Percentiles rank a stretch among this genome's conserved stretches.
Conservation (phyloP, 1,140 invertebrate species). For the Nomia melanderi region DNA sequence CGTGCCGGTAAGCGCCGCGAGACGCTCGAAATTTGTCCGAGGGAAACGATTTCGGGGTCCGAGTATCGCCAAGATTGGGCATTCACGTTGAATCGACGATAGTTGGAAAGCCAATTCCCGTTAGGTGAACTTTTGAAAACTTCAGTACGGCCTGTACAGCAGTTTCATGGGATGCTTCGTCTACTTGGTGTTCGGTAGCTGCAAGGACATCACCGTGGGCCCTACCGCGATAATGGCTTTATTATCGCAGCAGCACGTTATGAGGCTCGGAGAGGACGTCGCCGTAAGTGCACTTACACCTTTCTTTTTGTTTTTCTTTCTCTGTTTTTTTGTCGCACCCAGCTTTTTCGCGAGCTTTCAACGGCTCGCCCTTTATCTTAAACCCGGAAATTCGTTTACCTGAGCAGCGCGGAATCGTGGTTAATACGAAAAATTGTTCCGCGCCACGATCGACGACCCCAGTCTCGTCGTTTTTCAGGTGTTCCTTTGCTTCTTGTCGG, state of each 20-base stretch:
- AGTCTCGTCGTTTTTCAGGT: slow-evolving; percentile 70
- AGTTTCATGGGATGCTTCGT: slow-evolving; percentile 87
- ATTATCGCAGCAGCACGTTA: slow-evolving; percentile 80
- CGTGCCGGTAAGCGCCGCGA: background rate
- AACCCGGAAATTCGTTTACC: background rate
- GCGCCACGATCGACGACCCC: background rate
- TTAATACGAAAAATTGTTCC: background rate
- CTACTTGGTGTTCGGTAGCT: slow-evolving; percentile 85
- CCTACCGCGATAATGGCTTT: slow-evolving; percentile 84
- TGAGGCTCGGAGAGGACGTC: slow-evolving; percentile 78
- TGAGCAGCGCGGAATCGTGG: too few relatives aligned
- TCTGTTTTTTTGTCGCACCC: too few relatives aligned
- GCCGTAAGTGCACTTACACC: slow-evolving; percentile 79
- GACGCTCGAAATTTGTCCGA: too few relatives aligned
- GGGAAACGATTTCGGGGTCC: background rate
- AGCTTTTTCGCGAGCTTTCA: too few relatives aligned
- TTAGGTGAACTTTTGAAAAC: slow-evolving; percentile 62
- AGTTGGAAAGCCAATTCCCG: slow-evolving; percentile 32
- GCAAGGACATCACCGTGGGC: slow-evolving; percentile 85
- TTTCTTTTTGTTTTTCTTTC: background rate
- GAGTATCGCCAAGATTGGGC: background rate
- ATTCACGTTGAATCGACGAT: background rate
- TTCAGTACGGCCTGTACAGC: slow-evolving; percentile 86
- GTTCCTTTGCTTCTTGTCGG: slow-evolving; percentile 83
- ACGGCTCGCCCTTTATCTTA: background rate